Evolutionary conservation across 2,113 vertebrate genomes (phyloP).

Genomic region (Pteruthius melanotis): DNA sequence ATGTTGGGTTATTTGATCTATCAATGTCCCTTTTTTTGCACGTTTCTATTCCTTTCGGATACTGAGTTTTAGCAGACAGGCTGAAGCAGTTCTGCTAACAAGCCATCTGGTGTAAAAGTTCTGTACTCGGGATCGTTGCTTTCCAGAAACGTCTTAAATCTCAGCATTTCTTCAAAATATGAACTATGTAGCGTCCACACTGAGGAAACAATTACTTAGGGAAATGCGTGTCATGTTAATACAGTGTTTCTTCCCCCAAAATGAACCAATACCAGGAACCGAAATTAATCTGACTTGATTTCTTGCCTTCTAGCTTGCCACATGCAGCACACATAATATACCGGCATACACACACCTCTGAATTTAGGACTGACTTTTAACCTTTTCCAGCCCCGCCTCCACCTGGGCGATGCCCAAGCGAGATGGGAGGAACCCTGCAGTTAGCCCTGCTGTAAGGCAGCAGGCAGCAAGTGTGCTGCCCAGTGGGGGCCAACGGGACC

Average conservation of each 20-base stretch:
- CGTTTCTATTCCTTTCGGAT: neutral
- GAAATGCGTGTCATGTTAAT: neutral
- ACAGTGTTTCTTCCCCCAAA: neutral
- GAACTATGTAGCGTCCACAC: neutral
- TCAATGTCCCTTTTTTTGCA: neutral
- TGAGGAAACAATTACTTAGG: neutral
- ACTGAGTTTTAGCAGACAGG: neutral
- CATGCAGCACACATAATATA: neutral
- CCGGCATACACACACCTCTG: neutral
- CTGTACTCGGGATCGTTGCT: neutral
- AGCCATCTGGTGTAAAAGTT: neutral
- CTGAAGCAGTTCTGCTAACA: neutral
- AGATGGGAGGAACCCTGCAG: rapidly evolving
- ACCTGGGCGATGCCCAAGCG: neutral
- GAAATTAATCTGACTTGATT: neutral
- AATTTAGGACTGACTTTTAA: neutral
- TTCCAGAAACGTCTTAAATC: neutral
- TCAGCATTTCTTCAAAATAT: neutral
- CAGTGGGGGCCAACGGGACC: neutral
- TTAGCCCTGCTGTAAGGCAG: neutral
- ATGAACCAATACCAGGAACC: neutral
- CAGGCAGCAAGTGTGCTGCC: neutral
- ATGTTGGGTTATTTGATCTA: neutral
- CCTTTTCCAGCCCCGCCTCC: neutral
- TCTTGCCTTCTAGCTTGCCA: neutral